Base-by-base conservation (phyloP, 2,888 invertebrate genomes). In the Epinotia ramella region DNA sequence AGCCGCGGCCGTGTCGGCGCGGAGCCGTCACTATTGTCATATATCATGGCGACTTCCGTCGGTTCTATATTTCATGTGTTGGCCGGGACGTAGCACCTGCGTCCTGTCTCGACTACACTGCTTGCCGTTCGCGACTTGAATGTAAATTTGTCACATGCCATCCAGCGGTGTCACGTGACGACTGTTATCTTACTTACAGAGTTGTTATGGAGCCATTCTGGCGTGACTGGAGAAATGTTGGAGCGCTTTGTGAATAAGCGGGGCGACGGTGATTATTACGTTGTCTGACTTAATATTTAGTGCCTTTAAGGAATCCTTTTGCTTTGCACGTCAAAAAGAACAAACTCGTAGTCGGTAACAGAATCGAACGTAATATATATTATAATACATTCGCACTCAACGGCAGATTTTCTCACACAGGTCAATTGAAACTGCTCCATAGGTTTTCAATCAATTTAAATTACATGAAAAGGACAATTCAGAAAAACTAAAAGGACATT, bases 41-140 rank as follows among this genome's bases (percentile, higher is more conserved):
- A 89, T 89, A 89, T 89, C 86, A 87, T 80, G 84, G 83, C 83
- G 82, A 83, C 84, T 87, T 83, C 83, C 84, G 87, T 80, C 82
- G 86, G 84, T 87, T 88, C 83, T 87, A 90, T 89, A 88, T 89
- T 88, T 89, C 88, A 89, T 87, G 86, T 87, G 84, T 80, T 82
- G 82, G 84, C 79, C 76, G 70, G 81, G 80, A 77, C 76, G 77
- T 77, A 79, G 83, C 89, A 90, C 88, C 89, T 91, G 90, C 82
- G 88, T 83, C 83, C 82, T 77, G 80, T 76, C 79, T 64, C 79
- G 79, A 78, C 80, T 81, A 82, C 78, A 80, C 79, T 81, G 78
- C 81, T 81, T 82, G 78, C 77, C 78, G 75, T 82, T 86, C 84
- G 84, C 85, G 83, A 84, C 81, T 82, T 80, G 85, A 87, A 89